Evolutionary conservation across 2,888 invertebrate genomes (phyloP).

Genomic region (Drosophila quasianomalipes): DNA sequence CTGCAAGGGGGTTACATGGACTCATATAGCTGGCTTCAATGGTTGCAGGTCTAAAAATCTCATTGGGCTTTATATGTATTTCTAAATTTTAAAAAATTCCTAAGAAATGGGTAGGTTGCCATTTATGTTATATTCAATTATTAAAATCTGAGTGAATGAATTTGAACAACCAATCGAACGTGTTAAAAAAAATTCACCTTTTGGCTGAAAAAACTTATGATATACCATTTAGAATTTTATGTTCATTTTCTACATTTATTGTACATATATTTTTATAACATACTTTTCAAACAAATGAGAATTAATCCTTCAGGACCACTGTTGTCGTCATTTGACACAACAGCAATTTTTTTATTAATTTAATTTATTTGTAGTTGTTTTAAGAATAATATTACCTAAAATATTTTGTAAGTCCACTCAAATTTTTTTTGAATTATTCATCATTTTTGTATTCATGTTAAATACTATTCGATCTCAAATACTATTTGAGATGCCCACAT

Average conservation of each 20-base stretch:
- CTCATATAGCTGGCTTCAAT: constrained; percentile 37
- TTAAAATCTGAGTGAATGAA: not conserved
- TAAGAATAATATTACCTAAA: not conserved
- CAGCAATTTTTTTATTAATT: not conserved
- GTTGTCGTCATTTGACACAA: not conserved
- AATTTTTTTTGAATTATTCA: not conserved
- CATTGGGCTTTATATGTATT: not conserved
- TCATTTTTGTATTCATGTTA: not conserved
- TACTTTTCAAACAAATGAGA: not conserved
- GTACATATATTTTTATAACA: not conserved
- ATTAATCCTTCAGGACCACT: not conserved
- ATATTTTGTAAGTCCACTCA: not conserved
- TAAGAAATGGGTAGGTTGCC: not conserved
- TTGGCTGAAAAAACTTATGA: not conserved
- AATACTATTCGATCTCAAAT: not conserved
- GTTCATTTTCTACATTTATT: not conserved
- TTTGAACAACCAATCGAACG: not conserved
- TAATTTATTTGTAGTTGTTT: not conserved
- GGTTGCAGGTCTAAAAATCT: constrained; percentile 1
- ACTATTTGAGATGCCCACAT: not conserved
- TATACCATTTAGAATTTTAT: not conserved
- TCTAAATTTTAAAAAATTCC: not conserved
- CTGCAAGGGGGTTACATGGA: constrained; percentile 32
- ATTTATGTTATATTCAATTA: not conserved
- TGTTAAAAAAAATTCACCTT: not conserved